These are phyloP conservation scores for Aurelia sp. DNA, from an alignment of 30 jellyfish, hydroid and myxozoan species.

Conservation along the genomic window DNA sequence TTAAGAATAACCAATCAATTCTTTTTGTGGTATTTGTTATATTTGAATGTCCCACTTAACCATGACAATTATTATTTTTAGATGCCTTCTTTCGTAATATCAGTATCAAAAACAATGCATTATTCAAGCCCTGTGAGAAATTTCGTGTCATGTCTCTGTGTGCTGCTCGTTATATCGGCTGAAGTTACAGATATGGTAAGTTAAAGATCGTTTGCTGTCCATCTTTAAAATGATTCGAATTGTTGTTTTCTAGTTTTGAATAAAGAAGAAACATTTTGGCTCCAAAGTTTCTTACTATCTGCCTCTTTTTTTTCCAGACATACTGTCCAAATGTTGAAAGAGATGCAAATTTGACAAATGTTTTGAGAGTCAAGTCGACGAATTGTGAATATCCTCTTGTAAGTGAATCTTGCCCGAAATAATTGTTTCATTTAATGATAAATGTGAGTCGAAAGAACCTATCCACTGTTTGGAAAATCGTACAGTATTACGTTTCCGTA, in stretches of 20 bases:
- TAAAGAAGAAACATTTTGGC: not conserved
- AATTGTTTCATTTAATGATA: not conserved
- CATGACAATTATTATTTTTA: not conserved
- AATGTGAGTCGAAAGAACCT: too few relatives aligned
- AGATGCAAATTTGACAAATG: not conserved
- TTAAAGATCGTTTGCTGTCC: not conserved
- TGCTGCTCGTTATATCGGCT: constrained; percentile 63
- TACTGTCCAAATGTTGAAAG: not conserved
- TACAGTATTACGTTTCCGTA: too few relatives aligned
- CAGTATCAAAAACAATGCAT: constrained; percentile 65
- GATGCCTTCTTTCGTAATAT: constrained; percentile 51
- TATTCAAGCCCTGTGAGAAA: constrained; percentile 74
- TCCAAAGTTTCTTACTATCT: not conserved
- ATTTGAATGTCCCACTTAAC: not conserved
- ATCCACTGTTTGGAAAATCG: too few relatives aligned
- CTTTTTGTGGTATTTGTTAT: not conserved
- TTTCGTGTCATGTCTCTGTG: constrained; percentile 64
- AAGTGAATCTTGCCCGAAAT: not conserved
- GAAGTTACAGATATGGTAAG: constrained; percentile 82
- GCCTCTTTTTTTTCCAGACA: constrained; percentile 13
- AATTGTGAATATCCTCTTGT: constrained; percentile 56
- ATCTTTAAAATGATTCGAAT: not conserved
- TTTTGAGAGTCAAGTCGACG: not conserved
- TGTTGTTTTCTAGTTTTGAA: not conserved
- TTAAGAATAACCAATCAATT: not conserved